Percentiles rank a stretch among this genome's conserved stretches.
Conservation (phyloP, 1,140 invertebrate genomes). For the Philopotamus ludificatus region DNA sequence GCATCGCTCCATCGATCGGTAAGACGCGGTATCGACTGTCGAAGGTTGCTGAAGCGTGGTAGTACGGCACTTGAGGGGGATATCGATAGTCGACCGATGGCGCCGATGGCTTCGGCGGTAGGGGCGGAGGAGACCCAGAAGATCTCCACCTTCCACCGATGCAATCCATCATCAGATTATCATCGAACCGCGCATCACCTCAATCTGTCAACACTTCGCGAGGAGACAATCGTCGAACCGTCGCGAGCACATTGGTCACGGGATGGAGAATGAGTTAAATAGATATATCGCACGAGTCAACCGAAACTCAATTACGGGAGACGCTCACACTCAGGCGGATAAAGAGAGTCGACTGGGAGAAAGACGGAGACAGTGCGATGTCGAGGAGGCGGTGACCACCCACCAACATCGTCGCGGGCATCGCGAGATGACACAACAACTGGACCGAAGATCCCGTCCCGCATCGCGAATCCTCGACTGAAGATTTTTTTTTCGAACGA, state of each 20-base stretch:
- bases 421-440: too few relatives aligned
- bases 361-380: neutral
- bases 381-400: neutral
- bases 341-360: neutral
- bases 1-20: neutral
- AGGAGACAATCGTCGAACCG: neutral
- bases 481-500: too few relatives aligned
- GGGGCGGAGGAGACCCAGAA: slow-evolving; percentile 28
- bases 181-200: neutral
- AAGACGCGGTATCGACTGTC: slow-evolving; percentile 9
- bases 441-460: too few relatives aligned
- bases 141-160: slow-evolving; percentile 23
- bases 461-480: too few relatives aligned
- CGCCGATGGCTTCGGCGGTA: slow-evolving; percentile 37
- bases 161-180: slow-evolving; percentile 30
- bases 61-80: slow-evolving; percentile 35
- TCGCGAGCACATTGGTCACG: neutral
- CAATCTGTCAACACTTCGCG: neutral
- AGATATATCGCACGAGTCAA: slow-evolving; percentile 7
- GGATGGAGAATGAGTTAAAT: neutral
- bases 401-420: neutral
- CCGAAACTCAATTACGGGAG: slow-evolving; percentile 19
- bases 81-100: slow-evolving; percentile 19
- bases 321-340: too few relatives aligned
- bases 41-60: slow-evolving; percentile 22